Percentiles rank a stretch among this genome's conserved stretches.
Conservation (phyloP, 2,113 vertebrate species). For the Ptyas mucosa region DNA sequence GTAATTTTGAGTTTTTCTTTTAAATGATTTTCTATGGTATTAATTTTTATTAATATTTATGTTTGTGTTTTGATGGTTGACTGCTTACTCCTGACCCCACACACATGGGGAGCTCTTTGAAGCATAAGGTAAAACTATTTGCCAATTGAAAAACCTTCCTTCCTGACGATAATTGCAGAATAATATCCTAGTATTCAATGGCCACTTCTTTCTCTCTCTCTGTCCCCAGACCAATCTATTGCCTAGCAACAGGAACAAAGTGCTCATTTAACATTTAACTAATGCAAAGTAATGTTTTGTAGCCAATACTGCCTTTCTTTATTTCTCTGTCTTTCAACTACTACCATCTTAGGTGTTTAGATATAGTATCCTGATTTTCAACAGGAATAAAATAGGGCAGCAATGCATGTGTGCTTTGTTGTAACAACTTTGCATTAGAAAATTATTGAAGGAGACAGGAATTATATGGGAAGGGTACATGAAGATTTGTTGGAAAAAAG, state of each 20-base stretch:
- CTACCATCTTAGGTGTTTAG: conserved; percentile 2
- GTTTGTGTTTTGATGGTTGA: not conserved
- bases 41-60: not conserved
- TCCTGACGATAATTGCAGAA: conserved; percentile 26
- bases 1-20: not conserved
- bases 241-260: conserved; percentile 24
- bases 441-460: not conserved
- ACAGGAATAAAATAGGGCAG: not conserved
- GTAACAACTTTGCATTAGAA: not conserved
- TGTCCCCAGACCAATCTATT: conserved; percentile 8
- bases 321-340: conserved; percentile 12
- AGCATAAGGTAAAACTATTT: not conserved
- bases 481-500: not conserved
- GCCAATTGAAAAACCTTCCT: conserved; percentile 13
- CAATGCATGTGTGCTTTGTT: not conserved
- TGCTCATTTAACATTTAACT: conserved; percentile 31
- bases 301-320: not conserved
- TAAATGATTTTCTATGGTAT: not conserved
- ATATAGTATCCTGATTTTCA: not conserved
- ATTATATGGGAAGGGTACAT: not conserved
- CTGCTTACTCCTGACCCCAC: not conserved
- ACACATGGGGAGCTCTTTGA: not conserved
- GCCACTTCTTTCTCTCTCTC: not conserved
- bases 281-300: conserved; percentile 14
- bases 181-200: conserved; percentile 19